Conservation (phyloP, 2,797 vertebrate genomes). For the Falco novaeseelandiae region DNA sequence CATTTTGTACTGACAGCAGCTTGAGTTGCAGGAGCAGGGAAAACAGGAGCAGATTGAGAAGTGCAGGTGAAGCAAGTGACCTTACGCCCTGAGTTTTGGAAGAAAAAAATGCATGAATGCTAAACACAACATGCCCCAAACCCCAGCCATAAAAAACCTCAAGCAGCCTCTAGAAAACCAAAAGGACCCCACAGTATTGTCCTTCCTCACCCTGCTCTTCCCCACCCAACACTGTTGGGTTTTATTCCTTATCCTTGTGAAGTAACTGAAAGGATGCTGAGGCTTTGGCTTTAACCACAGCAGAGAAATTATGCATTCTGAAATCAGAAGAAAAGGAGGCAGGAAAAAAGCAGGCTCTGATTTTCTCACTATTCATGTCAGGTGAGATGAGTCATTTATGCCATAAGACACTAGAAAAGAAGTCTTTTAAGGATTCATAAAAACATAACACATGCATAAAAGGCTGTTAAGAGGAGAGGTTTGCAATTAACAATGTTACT, state of each 20-base stretch:
- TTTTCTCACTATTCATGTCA: constrained; percentile 56
- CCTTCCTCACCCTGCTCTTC: background rate
- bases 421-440: constrained; percentile 1
- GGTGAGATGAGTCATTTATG: constrained; percentile 51
- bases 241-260: background rate
- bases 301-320: background rate
- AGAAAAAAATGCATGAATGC: background rate
- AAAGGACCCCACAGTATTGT: background rate
- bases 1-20: background rate
- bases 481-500: constrained; percentile 6
- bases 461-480: background rate
- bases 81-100: background rate
- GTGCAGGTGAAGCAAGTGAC: background rate
- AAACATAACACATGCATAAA: background rate
- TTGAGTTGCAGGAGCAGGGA: background rate
- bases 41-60: background rate
- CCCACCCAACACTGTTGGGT: background rate
- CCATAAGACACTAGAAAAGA: background rate
- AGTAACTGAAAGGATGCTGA: background rate
- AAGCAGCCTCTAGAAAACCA: background rate
- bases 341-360: background rate
- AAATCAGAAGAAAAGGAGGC: constrained; percentile 33
- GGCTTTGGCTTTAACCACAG: constrained; percentile 3
- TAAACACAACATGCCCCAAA: background rate
- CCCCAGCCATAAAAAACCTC: background rate